Conservation (phyloP, 2,113 vertebrate species). For the Mastomys coucha region DNA sequence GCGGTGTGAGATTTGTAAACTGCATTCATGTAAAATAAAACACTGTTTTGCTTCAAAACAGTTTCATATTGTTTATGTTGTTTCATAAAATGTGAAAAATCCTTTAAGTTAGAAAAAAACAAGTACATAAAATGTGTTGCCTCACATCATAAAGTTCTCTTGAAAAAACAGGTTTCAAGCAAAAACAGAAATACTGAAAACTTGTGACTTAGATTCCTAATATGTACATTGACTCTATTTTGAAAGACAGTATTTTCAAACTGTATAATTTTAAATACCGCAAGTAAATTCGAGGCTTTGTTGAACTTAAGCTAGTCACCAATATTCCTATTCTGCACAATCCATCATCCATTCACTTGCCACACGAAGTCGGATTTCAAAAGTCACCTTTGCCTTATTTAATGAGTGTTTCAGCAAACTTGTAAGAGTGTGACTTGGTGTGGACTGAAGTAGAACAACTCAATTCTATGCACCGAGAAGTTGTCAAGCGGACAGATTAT, state of each 20-base stretch:
- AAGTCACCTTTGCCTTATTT: neutral
- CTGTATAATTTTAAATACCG: neutral
- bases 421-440: neutral
- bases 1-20: neutral
- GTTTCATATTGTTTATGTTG: neutral
- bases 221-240: neutral
- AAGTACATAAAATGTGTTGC: neutral
- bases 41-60: neutral
- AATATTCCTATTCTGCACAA: constrained; percentile 16
- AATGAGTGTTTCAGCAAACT: neutral
- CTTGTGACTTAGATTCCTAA: constrained; percentile 9
- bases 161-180: constrained; percentile 12
- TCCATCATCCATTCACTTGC: neutral
- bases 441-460: constrained; percentile 36
- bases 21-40: constrained; percentile 38
- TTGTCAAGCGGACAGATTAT: neutral
- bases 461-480: neutral
- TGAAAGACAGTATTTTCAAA: constrained; percentile 58
- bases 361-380: neutral
- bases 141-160: neutral
- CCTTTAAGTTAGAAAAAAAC: neutral
- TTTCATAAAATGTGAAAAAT: constrained; percentile 52
- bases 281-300: neutral
- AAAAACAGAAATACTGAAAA: neutral
- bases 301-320: constrained; percentile 7